A percentile compares a stretch with the other conserved stretches of the same genome.
phyloP scores from a whole-genome alignment of 2,888 invertebrate genomes.

The Netelia fuscicornis region DNA sequence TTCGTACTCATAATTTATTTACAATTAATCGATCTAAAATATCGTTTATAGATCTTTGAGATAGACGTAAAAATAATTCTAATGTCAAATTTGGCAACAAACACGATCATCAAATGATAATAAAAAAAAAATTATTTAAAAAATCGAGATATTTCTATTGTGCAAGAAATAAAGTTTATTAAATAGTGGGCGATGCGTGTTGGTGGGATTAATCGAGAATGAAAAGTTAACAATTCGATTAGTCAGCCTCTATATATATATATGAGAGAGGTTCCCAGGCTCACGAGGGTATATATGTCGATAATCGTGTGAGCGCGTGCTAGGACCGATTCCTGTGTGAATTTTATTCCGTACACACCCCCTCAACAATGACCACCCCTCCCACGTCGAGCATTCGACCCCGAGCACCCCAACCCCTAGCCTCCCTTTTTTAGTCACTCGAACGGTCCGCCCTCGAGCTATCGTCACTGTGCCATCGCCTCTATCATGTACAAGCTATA shows the following conservation, averaged over 20 bases:
- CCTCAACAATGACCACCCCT: slow-evolving; percentile 54
- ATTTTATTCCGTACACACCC: slow-evolving; percentile 81
- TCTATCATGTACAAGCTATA: slow-evolving; percentile 1
- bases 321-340: slow-evolving; percentile 82
- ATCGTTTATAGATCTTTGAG: too few relatives aligned
- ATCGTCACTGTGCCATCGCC: slow-evolving; percentile 47
- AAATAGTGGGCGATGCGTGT: neutral
- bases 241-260: slow-evolving; percentile 73
- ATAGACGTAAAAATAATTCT: too few relatives aligned
- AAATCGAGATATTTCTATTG: too few relatives aligned
- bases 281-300: slow-evolving; percentile 72
- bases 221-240: slow-evolving; percentile 82
- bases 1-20: too few relatives aligned
- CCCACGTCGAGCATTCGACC: slow-evolving; percentile 48
- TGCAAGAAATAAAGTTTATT: too few relatives aligned
- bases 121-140: too few relatives aligned
- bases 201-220: slow-evolving; percentile 67
- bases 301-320: slow-evolving; percentile 83
- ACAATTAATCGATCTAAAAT: too few relatives aligned
- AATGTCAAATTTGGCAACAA: too few relatives aligned
- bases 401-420: slow-evolving; percentile 45
- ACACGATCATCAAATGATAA: too few relatives aligned
- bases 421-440: slow-evolving; percentile 50
- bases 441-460: slow-evolving; percentile 54
- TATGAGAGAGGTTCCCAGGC: slow-evolving; percentile 79